Evolutionary conservation across 1,140 invertebrate species (phyloP).

Genomic region (Panonychus citri): DNA sequence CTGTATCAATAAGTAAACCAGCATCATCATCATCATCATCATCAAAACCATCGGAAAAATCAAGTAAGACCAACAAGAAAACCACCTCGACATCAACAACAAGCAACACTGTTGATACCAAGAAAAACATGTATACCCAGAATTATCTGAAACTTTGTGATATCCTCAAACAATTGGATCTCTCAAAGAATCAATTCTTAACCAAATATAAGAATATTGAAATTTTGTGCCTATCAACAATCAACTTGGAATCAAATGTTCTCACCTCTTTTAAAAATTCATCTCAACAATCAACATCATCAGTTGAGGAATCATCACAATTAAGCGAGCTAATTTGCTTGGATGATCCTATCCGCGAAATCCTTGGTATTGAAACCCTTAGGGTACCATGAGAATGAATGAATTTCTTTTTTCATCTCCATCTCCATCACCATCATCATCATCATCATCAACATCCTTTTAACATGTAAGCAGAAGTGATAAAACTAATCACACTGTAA

Average conservation of each 20-base stretch:
- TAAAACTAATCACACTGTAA: too few relatives aligned
- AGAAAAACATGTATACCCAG: not conserved
- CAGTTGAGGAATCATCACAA: not conserved
- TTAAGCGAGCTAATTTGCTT: constrained; percentile 8
- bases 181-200: constrained; percentile 9
- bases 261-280: constrained; percentile 7
- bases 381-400: not conserved
- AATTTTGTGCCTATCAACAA: constrained; percentile 8
- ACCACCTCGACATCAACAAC: not conserved
- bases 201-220: constrained; percentile 6
- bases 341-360: constrained; percentile 11
- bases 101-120: not conserved
- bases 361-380: constrained; percentile 14
- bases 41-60: not conserved
- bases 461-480: too few relatives aligned
- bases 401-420: too few relatives aligned
- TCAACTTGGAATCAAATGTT: constrained; percentile 12
- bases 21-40: too few relatives aligned
- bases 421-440: too few relatives aligned
- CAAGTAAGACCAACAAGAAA: not conserved
- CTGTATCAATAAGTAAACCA: not conserved
- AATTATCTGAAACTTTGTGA: constrained; percentile 11
- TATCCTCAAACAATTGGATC: constrained; percentile 7
- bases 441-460: too few relatives aligned
- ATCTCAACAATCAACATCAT: constrained; percentile 6